Evolutionary conservation across 1,140 invertebrate genomes (phyloP), one percentile per base, ranked within the genome.

Genomic region (Thaumatotibia leucotreta): DNA sequence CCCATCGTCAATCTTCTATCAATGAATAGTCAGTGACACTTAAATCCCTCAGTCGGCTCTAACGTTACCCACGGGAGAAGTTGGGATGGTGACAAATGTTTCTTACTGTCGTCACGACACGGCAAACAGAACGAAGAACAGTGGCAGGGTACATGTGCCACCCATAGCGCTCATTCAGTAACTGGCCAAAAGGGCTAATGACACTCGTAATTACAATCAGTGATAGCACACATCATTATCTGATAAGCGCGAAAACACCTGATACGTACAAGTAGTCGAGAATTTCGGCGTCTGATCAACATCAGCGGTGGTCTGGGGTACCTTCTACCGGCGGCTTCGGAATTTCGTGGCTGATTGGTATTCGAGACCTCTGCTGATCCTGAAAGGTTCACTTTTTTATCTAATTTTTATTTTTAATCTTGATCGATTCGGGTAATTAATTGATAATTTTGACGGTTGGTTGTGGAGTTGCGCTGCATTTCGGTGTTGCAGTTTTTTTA

Each of bases 281-380:
- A 80, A 81, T 79, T 89, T 89, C 79, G 88, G 72, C 79, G 67
- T 11, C 63, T 52, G 52, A 63, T 67, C 82, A 83, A 78, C 77
- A 88, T 91, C 88, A 89, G 85, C 84, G 85, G 82, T 90, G 86
- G 88, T 87, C 88, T 89, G 84, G 88, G 86, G 85, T 89, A 87
- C 88, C 88, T 76, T 65, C 65, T 23, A 68, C 64, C 72, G 72
- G 75, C 68, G 68, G 33, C 45, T 54, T 71, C 74, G 76, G 63
- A 29, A 29, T 76, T 79, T 72, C 77, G 67, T 70, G 84, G 82
- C 82, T 81, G 81, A 73, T 64, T 84, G 88, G 88, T 91, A 91
- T 91, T 91, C 88, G 88, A 91, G 88, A 91, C 88, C 88, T 91
- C 88, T 91, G 88, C 88, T 91, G 88, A 91, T 91, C 86, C 86